Evolutionary conservation across 2,888 invertebrate species (phyloP), one percentile per base, ranked within the genome.

Genomic region (Platypus cylindrus): DNA sequence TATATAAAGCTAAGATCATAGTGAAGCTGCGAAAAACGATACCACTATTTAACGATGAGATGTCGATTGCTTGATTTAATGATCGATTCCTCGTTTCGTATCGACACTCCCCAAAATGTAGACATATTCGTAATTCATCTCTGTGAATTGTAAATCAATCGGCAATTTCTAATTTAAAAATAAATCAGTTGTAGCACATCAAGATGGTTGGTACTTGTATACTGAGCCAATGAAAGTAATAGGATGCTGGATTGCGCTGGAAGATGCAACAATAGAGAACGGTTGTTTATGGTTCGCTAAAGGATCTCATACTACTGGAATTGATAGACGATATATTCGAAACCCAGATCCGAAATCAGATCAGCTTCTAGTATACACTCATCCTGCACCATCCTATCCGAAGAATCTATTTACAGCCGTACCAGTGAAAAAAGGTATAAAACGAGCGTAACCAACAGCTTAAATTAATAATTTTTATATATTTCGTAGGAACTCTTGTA

Each of bases 161-260:
- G 20, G 5, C 20, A 9, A 20, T 20, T 20, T 20, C 9, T 20
- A 7, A 20, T 20, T 7, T 20, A 7, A 7, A 20, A 20, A 20
- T 20, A 2, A 31, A 36, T 5, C 59, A 82, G 87, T 87, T 2
- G 65, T 60, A 12, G 65, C 78, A 1, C 89, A 89, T 59, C 87
- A 89, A 62, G 98, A 98, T 58, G 78, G 83, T 0, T 77, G 86
- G 3, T 98, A 81, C 58, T 65, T 98, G 25, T 70, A 82, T 56
- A 86, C 90, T 0, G 83, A 84, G 12, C 94, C 93, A 1, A 69
- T 73, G 25, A 75, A 77, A 7, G 66, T 86, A 0, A 60, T 86
- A 2, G 97, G 95, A 1, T 81, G 94, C 53, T 98, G 98, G 98
- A 79, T 98, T 43, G 91, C 98, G 0, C 62, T 98, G 3, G 93